Base-by-base conservation (phyloP, 2,888 invertebrate genomes). In the Caenorhabditis doughertyi region DNA sequence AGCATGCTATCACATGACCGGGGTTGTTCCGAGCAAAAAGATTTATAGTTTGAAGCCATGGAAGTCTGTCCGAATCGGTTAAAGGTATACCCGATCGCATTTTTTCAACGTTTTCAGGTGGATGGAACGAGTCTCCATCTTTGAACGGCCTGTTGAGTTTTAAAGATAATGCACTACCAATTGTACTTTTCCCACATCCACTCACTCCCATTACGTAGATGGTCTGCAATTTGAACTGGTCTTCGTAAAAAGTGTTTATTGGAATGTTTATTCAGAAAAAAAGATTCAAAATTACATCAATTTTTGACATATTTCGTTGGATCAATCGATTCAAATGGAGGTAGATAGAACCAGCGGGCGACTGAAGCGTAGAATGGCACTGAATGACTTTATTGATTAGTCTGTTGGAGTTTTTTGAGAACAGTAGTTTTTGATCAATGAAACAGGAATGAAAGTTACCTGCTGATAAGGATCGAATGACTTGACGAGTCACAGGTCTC, bases 181-280 rank as follows among this genome's bases (percentile, higher is more conserved):
- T 74, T 3, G 84, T 82, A 51, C 72, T 82, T 60, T 84, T 84
- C 5, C 84, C 84, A 62, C 84, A 84, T n/a, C 84, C 84, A 27
- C 74, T 62, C 0, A 84, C 84, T 11, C 84, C 84, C 79, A 82
- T 82, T 18, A 84, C 35, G 60, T 56, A 76, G 13, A 81, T 72
- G n/a, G 58, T 77, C 76, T 81, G 35, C 0, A 55, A 35, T 1
- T 27, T 25, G 39, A 29, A 70, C 27, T 27, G 29, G 18, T 27
- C 51, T 51, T 49, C 18, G 13, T 0, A 67, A 21, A 8, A 39
- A 21, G 1, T 8, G 2, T 39, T 39, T 39, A 67, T 35, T 16
- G 8, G 35, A 70, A 27, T 13, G 18, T 9, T 39, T 18, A 42
- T 21, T 47, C 1, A 39, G 21, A 47, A 51, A 27, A 35, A 27